These are phyloP conservation scores for Bruchidius siliquastri DNA, from an alignment of 2,888 invertebrate genomes.

Conservation along the genomic window DNA sequence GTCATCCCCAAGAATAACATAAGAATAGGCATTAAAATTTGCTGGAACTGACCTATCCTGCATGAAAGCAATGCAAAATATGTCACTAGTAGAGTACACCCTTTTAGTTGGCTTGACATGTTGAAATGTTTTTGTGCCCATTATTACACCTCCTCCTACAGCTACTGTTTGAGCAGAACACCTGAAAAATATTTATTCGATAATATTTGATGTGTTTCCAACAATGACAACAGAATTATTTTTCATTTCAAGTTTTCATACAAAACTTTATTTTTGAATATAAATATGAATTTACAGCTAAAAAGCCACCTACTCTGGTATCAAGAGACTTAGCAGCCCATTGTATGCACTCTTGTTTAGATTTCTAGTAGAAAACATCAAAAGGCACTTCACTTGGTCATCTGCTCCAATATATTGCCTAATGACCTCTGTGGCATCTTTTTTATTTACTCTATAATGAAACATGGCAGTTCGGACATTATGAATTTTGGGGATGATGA, in stretches of 20 bases:
- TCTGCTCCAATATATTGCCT: slow-evolving; percentile 23
- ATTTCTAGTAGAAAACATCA: slow-evolving; percentile 30
- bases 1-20: slow-evolving; percentile 32
- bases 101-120: slow-evolving; percentile 17
- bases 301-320: slow-evolving; percentile 27
- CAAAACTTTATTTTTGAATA: no score
- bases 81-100: slow-evolving; percentile 22
- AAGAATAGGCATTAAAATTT: slow-evolving; percentile 35
- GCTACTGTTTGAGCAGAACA: slow-evolving; percentile 28
- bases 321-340: slow-evolving; percentile 21
- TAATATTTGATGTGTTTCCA: no score
- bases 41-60: slow-evolving; percentile 21
- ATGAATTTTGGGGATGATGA: slow-evolving; percentile 36
- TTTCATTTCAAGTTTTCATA: no score
- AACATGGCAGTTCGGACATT: slow-evolving; percentile 32
- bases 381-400: slow-evolving; percentile 31
- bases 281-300: no score
- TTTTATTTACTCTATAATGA: slow-evolving; percentile 27
- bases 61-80: slow-evolving; percentile 33
- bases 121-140: slow-evolving; percentile 28
- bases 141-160: slow-evolving; percentile 35
- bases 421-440: slow-evolving; percentile 15
- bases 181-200: slow-evolving; percentile 20
- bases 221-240: no score
- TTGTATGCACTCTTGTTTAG: slow-evolving; percentile 19